Evolutionary conservation across 2,888 invertebrate species (phyloP), one percentile per base, ranked within the genome.

Genomic region (Conistra vaccinii): DNA sequence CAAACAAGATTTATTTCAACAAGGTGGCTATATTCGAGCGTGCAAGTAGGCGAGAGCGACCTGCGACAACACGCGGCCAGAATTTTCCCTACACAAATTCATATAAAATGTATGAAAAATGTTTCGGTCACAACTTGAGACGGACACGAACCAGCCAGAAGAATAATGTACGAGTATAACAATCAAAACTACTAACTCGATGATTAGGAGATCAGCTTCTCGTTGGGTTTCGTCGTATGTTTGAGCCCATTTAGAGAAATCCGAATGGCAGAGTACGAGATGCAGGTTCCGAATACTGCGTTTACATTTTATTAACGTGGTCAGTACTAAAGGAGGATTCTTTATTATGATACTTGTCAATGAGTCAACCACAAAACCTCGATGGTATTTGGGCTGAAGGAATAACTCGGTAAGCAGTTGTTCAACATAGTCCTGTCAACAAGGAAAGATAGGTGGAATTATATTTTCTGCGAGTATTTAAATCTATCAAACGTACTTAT

Each of bases 311-410:
- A 96, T 89, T 35, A 95, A 71, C 23, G 94, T 93, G 1, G 92
- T 93, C 2, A 96, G 85, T 2, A 90, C 92, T 23, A 92, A 72
- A 10, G 92, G 83, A 4, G 96, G 93, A 80, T 81, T 92, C 81
- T 92, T 95, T 6, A 96, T 70, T 20, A 95, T 84, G 3, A 91
- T 86, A 85, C 96, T 96, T 51, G 93, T 92, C 58, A 96, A 88
- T 3, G 94, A 90, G 68, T 96, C 96, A 23, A 96, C 90, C 42
- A 96, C 90, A 85, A 96, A 96, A 7, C 96, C 96, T 10, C 79
- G 88, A n/a, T 89, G 76, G 81, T 93, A 96, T 85, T 90, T 93
- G 7, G 92, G 89, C 23, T 86, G 84, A 62, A 86, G 89, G 55
- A 96, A 94, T 76, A 88, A 95, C 45, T 95, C 93, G 5, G 86